Evolutionary conservation across 2,888 invertebrate species (phyloP).

Genomic region (Pachydiplax longipennis): DNA sequence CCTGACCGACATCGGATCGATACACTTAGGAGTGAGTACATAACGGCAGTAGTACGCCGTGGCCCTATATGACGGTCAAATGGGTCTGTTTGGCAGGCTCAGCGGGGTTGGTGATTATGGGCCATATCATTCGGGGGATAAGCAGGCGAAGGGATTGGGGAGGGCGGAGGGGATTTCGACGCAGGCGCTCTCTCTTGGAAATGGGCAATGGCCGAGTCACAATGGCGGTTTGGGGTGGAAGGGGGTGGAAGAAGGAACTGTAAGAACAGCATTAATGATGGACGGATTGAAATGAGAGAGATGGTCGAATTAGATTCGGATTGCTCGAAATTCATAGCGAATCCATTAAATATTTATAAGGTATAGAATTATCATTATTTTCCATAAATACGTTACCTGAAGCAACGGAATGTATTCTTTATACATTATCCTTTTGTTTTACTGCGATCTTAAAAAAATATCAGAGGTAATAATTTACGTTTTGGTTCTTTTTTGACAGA

Average conservation of each 20-base stretch:
- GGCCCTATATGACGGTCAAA: conserved; percentile 27
- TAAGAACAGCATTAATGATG: neutral
- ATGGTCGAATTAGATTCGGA: neutral
- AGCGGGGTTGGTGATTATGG: conserved; percentile 24
- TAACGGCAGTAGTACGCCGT: neutral
- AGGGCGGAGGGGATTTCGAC: neutral
- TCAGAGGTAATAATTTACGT: no score
- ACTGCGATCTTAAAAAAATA: no score
- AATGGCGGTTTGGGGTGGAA: conserved; percentile 6
- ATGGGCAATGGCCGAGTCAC: conserved; percentile 34
- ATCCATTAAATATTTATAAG: no score
- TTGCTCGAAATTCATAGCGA: no score
- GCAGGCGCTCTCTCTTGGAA: conserved; percentile 14
- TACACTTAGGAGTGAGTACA: neutral
- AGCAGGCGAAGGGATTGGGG: neutral
- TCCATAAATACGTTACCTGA: no score
- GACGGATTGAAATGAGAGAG: neutral
- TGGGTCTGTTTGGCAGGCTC: neutral
- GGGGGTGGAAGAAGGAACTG: neutral
- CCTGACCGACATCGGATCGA: conserved; percentile 18
- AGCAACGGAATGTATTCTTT: no score
- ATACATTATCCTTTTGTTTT: no score
- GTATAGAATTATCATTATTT: no score
- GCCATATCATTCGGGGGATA: conserved; percentile 12
- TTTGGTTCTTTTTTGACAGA: no score